Conservation (phyloP, 2,797 vertebrate genomes). For the Geotrypetes seraphini region DNA sequence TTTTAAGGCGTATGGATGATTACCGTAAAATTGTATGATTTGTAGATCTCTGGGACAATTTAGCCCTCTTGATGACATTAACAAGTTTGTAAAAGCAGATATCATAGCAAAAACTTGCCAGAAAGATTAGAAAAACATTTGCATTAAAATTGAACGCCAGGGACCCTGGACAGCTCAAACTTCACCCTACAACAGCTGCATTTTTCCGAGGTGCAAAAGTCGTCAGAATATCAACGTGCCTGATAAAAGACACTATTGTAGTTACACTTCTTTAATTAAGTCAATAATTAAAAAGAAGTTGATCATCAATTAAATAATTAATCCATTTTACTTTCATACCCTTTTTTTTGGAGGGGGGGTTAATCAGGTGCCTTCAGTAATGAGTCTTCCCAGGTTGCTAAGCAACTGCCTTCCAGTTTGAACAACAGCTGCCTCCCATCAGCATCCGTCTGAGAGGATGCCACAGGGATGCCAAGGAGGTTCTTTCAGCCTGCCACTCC, state of each 20-base stretch:
- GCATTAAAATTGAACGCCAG: not conserved
- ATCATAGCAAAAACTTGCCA: too few species aligned
- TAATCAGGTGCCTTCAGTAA: constrained; percentile 67
- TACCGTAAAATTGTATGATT: too few species aligned
- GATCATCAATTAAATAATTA: constrained; percentile 68
- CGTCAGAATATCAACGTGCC: constrained; percentile 38
- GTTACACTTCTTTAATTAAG: constrained; percentile 64
- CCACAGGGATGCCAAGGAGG: constrained; percentile 1
- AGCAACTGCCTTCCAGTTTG: constrained; percentile 55
- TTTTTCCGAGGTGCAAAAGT: too few species aligned
- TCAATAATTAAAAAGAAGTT: constrained; percentile 69
- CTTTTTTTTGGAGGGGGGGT: constrained; percentile 41
- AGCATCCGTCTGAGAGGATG: constrained; percentile 34
- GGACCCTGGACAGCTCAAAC: fast-evolving
- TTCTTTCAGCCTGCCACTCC: constrained; percentile 3
- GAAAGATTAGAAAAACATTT: too few species aligned
- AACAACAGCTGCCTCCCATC: constrained; percentile 58
- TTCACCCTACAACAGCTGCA: not conserved
- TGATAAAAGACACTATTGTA: constrained; percentile 49
- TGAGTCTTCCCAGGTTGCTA: constrained; percentile 65
- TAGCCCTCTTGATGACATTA: too few species aligned
- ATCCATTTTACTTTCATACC: constrained; percentile 52
- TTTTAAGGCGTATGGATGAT: too few species aligned
- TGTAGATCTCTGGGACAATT: too few species aligned
- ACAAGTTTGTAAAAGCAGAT: too few species aligned